A percentile compares a stretch with the other conserved stretches of the same genome.
Conservation (phyloP, 2,888 invertebrate genomes). For the Drosophila tripunctata region DNA sequence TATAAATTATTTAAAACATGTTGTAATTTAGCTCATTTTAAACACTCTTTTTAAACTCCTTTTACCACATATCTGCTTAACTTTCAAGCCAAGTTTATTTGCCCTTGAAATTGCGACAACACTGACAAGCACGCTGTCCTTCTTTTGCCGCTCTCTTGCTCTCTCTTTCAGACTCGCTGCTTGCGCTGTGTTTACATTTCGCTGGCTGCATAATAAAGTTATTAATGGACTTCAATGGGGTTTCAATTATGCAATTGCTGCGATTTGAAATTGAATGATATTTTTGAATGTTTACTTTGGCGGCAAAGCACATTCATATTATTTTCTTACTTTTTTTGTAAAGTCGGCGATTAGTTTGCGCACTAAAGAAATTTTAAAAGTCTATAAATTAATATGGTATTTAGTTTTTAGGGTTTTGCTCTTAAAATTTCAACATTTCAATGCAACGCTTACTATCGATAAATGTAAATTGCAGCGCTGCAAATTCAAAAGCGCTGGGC, state of each 20-base stretch:
- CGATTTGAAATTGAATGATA: constrained; percentile 77
- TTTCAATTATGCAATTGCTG: constrained; percentile 78
- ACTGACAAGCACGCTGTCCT: neutral
- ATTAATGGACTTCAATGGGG: constrained; percentile 76
- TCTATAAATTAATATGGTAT: neutral
- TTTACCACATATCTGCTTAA: too few species aligned
- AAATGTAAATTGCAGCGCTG: neutral
- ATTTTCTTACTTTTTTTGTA: constrained; percentile 21
- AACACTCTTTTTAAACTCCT: too few species aligned
- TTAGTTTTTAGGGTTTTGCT: neutral
- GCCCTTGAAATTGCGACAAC: neutral
- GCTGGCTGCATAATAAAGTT: constrained; percentile 72
- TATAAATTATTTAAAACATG: neutral
- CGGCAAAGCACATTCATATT: neutral
- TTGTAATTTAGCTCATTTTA: too few species aligned
- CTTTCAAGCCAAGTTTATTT: neutral
- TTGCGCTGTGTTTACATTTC: constrained; percentile 53
- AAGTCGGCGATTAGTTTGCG: constrained; percentile 29
- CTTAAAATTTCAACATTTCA: neutral
- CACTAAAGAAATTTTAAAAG: constrained; percentile 9
- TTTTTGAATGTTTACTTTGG: constrained; percentile 68
- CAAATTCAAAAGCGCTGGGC: neutral
- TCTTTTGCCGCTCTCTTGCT: neutral
- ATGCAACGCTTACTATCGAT: neutral
- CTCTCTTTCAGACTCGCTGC: constrained; percentile 10